phyloP scores from a whole-genome alignment of 1,140 invertebrate genomes.

The Drosophila orena region DNA sequence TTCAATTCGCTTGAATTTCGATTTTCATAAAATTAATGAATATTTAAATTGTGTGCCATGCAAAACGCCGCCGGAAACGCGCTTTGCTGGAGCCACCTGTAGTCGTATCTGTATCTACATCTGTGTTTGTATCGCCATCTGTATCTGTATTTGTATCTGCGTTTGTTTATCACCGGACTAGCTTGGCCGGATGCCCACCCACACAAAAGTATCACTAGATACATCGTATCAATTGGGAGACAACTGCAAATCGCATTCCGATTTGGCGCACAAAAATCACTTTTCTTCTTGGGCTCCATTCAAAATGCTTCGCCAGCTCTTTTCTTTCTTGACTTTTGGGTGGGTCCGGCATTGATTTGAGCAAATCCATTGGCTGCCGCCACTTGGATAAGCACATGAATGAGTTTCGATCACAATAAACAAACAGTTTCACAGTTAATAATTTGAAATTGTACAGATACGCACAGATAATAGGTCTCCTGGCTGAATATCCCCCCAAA shows the following conservation, averaged over 20 bases:
- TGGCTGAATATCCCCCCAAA: background rate
- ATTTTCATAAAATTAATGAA: constrained; percentile 83
- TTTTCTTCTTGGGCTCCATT: constrained; percentile 27
- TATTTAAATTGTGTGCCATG: constrained; percentile 77
- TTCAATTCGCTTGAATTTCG: constrained; percentile 71
- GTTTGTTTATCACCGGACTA: constrained; percentile 44
- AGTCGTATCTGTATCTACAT: constrained; percentile 18
- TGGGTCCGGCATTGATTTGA: constrained; percentile 20
- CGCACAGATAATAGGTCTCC: constrained; percentile 39
- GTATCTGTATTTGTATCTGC: constrained; percentile 17
- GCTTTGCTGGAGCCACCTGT: constrained; percentile 78
- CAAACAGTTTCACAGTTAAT: constrained; percentile 62
- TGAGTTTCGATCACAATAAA: constrained; percentile 65
- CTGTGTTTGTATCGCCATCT: constrained; percentile 4
- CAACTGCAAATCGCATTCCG: constrained; percentile 44
- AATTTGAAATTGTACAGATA: constrained; percentile 70
- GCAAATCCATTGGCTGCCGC: constrained; percentile 31
- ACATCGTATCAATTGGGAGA: constrained; percentile 39
- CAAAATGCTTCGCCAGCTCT: constrained; percentile 6
- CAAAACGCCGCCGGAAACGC: constrained; percentile 77
- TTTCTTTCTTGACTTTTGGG: constrained; percentile 6
- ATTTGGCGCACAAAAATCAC: constrained; percentile 32
- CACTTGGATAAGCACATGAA: constrained; percentile 39
- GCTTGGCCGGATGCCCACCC: constrained; percentile 61
- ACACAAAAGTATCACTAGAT: constrained; percentile 34